These are phyloP conservation scores for Drosophila phalerata DNA, from an alignment of 2,888 invertebrate species.

Conservation along the genomic window DNA sequence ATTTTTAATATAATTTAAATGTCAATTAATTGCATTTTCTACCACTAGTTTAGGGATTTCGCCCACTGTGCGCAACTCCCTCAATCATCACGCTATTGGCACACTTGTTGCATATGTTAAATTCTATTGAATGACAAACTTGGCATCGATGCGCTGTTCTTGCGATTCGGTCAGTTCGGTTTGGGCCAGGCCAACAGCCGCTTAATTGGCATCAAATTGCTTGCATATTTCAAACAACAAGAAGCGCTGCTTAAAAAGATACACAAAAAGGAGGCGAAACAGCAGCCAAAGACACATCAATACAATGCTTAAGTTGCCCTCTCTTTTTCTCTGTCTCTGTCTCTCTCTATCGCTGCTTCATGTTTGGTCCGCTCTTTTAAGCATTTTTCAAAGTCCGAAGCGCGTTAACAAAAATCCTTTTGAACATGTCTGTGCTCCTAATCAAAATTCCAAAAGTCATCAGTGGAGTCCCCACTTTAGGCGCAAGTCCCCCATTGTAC, in stretches of 20 bases:
- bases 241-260: slow-evolving; percentile 32
- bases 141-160: slow-evolving; percentile 13
- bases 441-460: slow-evolving; percentile 81
- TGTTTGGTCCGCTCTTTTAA: slow-evolving; percentile 11
- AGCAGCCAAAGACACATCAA: slow-evolving; percentile 68
- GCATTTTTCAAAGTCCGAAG: slow-evolving; percentile 79
- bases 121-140: slow-evolving; percentile 47
- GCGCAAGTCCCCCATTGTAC: slow-evolving; percentile 28
- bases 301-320: slow-evolving; percentile 60
- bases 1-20: too few species aligned
- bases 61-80: not conserved
- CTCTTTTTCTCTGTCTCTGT: not conserved
- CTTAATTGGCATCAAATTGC: slow-evolving; percentile 81
- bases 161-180: not conserved
- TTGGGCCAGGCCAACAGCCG: slow-evolving; percentile 40
- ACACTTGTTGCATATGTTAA: slow-evolving; percentile 57
- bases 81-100: slow-evolving; percentile 21
- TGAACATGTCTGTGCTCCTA: slow-evolving; percentile 81
- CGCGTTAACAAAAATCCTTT: slow-evolving; percentile 81
- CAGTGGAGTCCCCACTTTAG: slow-evolving; percentile 59
- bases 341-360: not conserved
- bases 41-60: not conserved
- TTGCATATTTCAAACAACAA: slow-evolving; percentile 73
- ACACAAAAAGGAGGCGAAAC: slow-evolving; percentile 14
- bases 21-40: too few species aligned